A percentile compares a stretch with the other conserved stretches of the same genome.
phyloP scores from a whole-genome alignment of 2,888 invertebrate species.

The Dynastes tityus region DNA sequence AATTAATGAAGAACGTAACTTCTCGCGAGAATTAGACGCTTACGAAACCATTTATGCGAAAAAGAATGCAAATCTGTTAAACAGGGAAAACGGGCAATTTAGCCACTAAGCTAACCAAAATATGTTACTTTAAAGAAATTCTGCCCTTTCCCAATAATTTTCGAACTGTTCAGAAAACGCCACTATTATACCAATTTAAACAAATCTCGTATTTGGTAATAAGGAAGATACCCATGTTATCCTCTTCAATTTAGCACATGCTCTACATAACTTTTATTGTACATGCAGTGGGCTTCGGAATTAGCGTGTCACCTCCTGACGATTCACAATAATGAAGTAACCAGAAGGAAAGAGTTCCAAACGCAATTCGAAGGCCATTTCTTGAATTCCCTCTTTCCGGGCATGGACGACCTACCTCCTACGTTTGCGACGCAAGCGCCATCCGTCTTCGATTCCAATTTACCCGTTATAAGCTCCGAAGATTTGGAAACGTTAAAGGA shows the following conservation, averaged over 20 bases:
- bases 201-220: too few species aligned
- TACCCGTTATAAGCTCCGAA: constrained; percentile 77
- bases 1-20: too few species aligned
- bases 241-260: background rate
- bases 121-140: too few species aligned
- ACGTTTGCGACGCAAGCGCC: constrained; percentile 88
- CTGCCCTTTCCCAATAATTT: too few species aligned
- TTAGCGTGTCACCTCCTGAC: constrained; percentile 84
- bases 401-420: constrained; percentile 88
- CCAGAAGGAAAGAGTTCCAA: constrained; percentile 85
- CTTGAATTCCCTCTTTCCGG: constrained; percentile 89
- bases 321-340: constrained; percentile 89
- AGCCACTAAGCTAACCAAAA: too few species aligned
- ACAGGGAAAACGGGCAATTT: too few species aligned
- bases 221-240: too few species aligned
- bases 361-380: constrained; percentile 87
- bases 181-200: too few species aligned
- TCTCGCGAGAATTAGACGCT: too few species aligned
- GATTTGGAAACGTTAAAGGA: constrained; percentile 77
- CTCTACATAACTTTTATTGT: background rate
- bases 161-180: too few species aligned
- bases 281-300: constrained; percentile 84
- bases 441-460: constrained; percentile 80
- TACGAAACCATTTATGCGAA: too few species aligned
- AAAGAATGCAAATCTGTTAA: too few species aligned